Percentiles rank a stretch among this genome's conserved stretches.
These are phyloP conservation scores for Pomacea canaliculata DNA, from an alignment of 2,888 invertebrate genomes.

Conservation along the genomic window DNA sequence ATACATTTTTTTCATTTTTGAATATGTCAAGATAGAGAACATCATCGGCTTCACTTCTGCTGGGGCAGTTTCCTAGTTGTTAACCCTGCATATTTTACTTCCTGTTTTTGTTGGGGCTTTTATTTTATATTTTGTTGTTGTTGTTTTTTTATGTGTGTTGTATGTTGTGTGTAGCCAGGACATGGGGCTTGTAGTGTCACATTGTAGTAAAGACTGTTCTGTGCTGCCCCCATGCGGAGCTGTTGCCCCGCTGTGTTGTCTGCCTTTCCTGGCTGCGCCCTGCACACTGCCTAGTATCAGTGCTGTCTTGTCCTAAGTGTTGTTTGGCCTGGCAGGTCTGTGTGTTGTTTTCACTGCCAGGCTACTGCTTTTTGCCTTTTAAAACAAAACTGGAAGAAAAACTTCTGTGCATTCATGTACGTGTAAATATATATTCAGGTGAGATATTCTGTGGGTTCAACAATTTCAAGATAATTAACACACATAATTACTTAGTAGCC, in stretches of 20 bases:
- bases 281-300: slow-evolving; percentile 1
- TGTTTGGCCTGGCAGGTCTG: too few species aligned
- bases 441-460: too few species aligned
- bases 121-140: too few species aligned
- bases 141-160: not conserved
- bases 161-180: slow-evolving; percentile 21
- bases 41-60: not conserved
- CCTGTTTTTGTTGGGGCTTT: too few species aligned
- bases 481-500: too few species aligned
- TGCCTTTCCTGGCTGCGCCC: slow-evolving; percentile 21
- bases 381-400: too few species aligned
- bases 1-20: not conserved
- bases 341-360: too few species aligned
- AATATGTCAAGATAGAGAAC: not conserved
- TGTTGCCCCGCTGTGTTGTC: slow-evolving; percentile 16
- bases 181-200: slow-evolving; percentile 26
- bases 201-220: slow-evolving; percentile 11
- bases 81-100: too few species aligned
- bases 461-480: too few species aligned
- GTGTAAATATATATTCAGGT: too few species aligned
- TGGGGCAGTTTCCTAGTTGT: not conserved
- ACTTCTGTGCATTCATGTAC: too few species aligned
- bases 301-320: not conserved
- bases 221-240: slow-evolving; percentile 16
- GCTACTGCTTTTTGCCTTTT: too few species aligned